phyloP scores from a whole-genome alignment of 2,113 vertebrate species.

The Nycticebus coucang region DNA sequence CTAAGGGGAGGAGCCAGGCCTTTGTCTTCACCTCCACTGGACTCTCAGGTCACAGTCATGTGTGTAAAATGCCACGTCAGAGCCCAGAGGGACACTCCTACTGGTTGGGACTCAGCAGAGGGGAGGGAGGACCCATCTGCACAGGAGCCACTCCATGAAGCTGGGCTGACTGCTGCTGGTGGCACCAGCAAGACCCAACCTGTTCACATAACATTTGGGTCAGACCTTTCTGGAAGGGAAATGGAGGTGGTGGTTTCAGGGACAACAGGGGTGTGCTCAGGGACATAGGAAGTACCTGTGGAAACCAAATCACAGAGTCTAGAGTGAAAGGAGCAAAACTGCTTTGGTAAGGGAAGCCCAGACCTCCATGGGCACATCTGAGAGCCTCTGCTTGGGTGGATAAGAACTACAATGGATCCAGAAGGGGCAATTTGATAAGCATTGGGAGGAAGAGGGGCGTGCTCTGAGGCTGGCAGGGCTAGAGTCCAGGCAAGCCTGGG shows the following conservation, averaged over 20 bases:
- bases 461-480: not conserved
- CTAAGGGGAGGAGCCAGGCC: too few relatives aligned
- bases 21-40: not conserved
- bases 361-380: fast-evolving
- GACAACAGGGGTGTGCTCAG: not conserved
- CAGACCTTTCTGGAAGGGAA: not conserved
- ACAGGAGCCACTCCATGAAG: too few relatives aligned
- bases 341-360: too few relatives aligned
- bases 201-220: not conserved
- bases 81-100: not conserved
- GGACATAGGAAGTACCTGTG: not conserved
- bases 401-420: not conserved
- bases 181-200: too few relatives aligned
- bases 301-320: not conserved
- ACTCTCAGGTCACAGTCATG: fast-evolving
- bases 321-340: not conserved
- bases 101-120: not conserved
- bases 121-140: too few relatives aligned
- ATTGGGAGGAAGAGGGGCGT: fast-evolving
- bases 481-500: too few relatives aligned
- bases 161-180: not conserved
- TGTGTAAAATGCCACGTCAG: not conserved
- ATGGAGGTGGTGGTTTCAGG: not conserved
- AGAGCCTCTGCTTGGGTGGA: not conserved
- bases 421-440: not conserved